phyloP scores from a whole-genome alignment of 1,140 invertebrate genomes.

The Drosophila chauvacae region DNA sequence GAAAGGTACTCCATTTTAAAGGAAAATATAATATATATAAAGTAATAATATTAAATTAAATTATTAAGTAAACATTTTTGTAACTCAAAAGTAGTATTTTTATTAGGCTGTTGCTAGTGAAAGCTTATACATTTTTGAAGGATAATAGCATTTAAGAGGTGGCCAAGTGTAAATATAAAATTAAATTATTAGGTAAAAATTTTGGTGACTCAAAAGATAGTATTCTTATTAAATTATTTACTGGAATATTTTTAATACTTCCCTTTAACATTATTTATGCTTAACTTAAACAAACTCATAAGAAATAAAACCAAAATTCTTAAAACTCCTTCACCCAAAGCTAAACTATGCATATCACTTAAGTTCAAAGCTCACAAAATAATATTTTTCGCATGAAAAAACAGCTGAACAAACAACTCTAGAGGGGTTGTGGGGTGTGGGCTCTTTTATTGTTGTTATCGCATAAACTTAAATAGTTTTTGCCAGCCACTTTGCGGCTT shows the following conservation, averaged over 20 bases:
- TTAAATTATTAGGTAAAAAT: too few relatives aligned
- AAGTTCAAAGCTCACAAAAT: neutral
- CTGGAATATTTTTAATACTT: too few relatives aligned
- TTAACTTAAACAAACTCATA: neutral
- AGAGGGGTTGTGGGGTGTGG: neutral
- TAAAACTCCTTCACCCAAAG: neutral
- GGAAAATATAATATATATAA: too few relatives aligned
- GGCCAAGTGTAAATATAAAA: too few relatives aligned
- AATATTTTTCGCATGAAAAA: slow-evolving; percentile 1
- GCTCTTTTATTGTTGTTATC: slow-evolving; percentile 74
- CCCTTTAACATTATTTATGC: neutral
- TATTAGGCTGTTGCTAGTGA: too few relatives aligned
- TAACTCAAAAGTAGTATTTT: too few relatives aligned
- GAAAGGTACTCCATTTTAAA: neutral
- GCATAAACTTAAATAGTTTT: slow-evolving; percentile 80
- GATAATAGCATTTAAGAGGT: too few relatives aligned
- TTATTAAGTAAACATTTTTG: too few relatives aligned
- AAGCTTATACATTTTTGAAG: too few relatives aligned
- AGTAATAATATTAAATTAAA: too few relatives aligned
- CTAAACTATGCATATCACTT: neutral
- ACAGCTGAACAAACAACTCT: slow-evolving; percentile 17
- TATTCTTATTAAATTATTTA: too few relatives aligned
- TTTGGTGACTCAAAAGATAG: too few relatives aligned
- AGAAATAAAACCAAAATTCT: neutral
- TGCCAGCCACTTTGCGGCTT: slow-evolving; percentile 81